Evolutionary conservation across 2,888 invertebrate genomes (phyloP).

Genomic region (Apeira syringaria): DNA sequence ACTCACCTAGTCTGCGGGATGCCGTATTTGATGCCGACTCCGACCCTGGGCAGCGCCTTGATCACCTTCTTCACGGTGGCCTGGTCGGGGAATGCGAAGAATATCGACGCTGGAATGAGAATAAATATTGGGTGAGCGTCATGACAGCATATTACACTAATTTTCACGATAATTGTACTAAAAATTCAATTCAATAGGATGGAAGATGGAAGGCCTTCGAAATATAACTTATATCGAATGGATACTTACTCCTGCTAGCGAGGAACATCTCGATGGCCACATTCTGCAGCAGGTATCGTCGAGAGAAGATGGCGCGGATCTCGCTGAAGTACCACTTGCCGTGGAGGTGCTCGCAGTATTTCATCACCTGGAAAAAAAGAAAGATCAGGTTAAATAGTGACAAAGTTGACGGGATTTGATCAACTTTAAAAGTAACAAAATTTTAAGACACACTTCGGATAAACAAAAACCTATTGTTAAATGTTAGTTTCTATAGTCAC

Average conservation of each 20-base stretch:
- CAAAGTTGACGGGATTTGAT: no score
- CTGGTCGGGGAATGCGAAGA: conserved; percentile 99
- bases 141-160: no score
- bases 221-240: no score
- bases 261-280: conserved; percentile 99
- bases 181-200: no score
- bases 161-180: no score
- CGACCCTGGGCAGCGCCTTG: conserved; percentile 97
- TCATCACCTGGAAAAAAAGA: conserved; percentile 89
- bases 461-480: no score
- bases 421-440: no score
- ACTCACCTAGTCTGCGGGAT: conserved; percentile 97
- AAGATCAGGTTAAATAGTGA: background rate
- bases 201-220: no score
- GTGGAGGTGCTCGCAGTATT: conserved; percentile 99
- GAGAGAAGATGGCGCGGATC: conserved; percentile 98
- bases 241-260: conserved; percentile 96
- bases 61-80: conserved; percentile 99
- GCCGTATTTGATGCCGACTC: conserved; percentile 99
- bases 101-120: conserved; percentile 93
- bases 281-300: conserved; percentile 98
- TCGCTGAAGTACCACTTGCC: conserved; percentile 99
- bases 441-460: no score
- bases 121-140: no score
- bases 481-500: no score